Percentiles rank a stretch among this genome's conserved stretches.
Evolutionary conservation across 2,113 vertebrate species (phyloP).

Genomic region (Suncus etruscus): DNA sequence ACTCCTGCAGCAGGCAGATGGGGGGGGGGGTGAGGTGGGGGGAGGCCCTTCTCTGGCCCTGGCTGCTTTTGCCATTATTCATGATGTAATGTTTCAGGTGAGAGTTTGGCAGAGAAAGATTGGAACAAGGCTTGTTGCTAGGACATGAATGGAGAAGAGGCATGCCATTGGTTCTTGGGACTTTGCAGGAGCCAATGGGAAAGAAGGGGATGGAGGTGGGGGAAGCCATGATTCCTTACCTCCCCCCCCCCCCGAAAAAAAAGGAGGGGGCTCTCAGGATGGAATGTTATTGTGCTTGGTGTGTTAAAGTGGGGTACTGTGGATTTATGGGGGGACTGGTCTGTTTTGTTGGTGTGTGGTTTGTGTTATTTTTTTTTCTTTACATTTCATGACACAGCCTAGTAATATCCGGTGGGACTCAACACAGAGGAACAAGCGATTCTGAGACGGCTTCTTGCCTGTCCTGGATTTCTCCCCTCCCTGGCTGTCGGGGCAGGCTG

Average conservation of each 20-base stretch:
- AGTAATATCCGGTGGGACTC: conserved; percentile 59
- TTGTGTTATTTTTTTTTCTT: background rate
- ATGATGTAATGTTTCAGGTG: conserved; percentile 94
- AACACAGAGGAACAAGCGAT: conserved; percentile 65
- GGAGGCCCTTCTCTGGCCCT: conserved; percentile 82
- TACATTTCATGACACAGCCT: too few relatives aligned
- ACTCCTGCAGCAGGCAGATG: conserved; percentile 87
- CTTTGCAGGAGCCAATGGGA: conserved; percentile 89
- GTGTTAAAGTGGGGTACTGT: conserved; percentile 85
- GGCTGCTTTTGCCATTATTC: conserved; percentile 90
- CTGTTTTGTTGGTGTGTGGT: conserved; percentile 49
- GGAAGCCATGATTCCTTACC: background rate
- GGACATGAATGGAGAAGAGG: conserved; percentile 90
- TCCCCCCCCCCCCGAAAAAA: background rate
- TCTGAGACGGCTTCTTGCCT: conserved; percentile 59
- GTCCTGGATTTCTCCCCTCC: conserved; percentile 73
- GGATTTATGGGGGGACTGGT: conserved; percentile 44
- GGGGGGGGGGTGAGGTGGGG: background rate
- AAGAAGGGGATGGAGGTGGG: conserved; percentile 69
- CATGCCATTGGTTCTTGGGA: conserved; percentile 89
- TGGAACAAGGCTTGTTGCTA: conserved; percentile 95
- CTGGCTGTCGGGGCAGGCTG: conserved; percentile 10
- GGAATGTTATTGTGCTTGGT: conserved; percentile 92
- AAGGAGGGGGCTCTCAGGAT: conserved; percentile 78
- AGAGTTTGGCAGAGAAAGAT: conserved; percentile 89